Base-by-base conservation (phyloP, 2,888 invertebrate species). In the Drosophila borealis region DNA sequence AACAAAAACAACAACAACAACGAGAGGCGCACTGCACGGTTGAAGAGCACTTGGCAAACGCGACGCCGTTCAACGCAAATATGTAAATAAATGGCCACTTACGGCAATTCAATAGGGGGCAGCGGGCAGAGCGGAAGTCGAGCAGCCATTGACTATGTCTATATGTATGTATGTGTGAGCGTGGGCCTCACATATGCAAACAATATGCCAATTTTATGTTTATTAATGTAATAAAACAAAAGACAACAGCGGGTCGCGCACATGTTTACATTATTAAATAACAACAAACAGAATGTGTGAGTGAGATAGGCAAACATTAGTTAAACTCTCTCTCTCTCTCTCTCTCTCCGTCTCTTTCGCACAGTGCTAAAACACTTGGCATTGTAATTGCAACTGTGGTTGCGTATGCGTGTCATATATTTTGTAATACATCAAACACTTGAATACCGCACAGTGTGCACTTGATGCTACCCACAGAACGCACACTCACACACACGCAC, bases 41-140 rank as follows among this genome's bases (percentile, higher is more conserved):
- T 89, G 78, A 82, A 88, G 72, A 72, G 86, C 74, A 87, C 83
- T 78, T 78, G 80, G 78, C 78, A 72, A 63, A 54, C 57, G 61
- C 59, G 67, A 49, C 65, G 72, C 59, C 83, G 86, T 80, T 88
- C 85, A 68, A 78, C 70, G 78, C 70, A 82, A 85, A 85, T 89
- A 89, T 85, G 89, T 64, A 89, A 89, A 86, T 86, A 86, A 86
- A 88, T 85, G 83, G 85, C 83, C 85, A 89, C 89, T 86, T 89
- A 76, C 68, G 86, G 89, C 76, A 74, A 82, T 78, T 85, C 80
- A 88, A 88, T 81, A 70, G 73, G 44, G 66, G 54, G 14, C 55
- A 51, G 44, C 34, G 48, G 34, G 36, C 19, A 39, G 19, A 37
- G 50, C 41, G 45, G 19, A 19, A 37, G 49, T 21, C 37, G 33